Percentiles rank a stretch among this genome's conserved stretches.
phyloP scores from a whole-genome alignment of 2,888 invertebrate species.

The Microplitis deprimator region DNA sequence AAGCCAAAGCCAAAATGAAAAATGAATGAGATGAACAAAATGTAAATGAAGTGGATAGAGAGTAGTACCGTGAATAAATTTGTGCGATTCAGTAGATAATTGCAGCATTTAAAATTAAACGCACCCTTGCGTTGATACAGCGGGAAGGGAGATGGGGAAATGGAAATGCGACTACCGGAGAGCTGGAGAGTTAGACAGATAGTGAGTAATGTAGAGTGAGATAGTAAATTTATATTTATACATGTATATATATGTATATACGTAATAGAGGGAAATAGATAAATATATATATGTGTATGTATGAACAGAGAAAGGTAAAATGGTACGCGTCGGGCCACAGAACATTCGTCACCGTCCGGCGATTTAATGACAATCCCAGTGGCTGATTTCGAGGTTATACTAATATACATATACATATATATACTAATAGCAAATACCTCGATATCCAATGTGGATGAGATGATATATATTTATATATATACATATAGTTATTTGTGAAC shows the following conservation, averaged over 20 bases:
- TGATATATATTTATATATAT: not conserved
- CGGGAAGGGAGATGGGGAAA: not conserved
- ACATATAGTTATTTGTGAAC: constrained; percentile 1
- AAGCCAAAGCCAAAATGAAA: constrained; percentile 3
- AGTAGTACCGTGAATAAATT: constrained; percentile 29
- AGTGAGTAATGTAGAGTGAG: not conserved
- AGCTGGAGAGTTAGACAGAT: constrained; percentile 12
- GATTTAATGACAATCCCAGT: constrained; percentile 40
- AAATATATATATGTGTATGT: not conserved
- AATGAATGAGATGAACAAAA: constrained; percentile 25
- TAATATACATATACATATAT: constrained; percentile 7
- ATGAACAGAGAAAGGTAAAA: not conserved
- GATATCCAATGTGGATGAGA: constrained; percentile 28
- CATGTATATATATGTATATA: not conserved
- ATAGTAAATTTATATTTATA: not conserved
- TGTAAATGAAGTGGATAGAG: constrained; percentile 30
- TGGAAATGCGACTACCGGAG: constrained; percentile 12
- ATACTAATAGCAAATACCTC: constrained; percentile 8
- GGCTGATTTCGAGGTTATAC: constrained; percentile 28
- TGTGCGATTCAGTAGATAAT: constrained; percentile 40
- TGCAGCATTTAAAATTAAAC: constrained; percentile 41
- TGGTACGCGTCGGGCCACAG: constrained; percentile 29
- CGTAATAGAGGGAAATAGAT: not conserved
- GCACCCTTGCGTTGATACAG: constrained; percentile 29
- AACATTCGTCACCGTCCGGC: constrained; percentile 38